Evolutionary conservation across 2,888 invertebrate species (phyloP).

Genomic region (Drosophila neonasuta): DNA sequence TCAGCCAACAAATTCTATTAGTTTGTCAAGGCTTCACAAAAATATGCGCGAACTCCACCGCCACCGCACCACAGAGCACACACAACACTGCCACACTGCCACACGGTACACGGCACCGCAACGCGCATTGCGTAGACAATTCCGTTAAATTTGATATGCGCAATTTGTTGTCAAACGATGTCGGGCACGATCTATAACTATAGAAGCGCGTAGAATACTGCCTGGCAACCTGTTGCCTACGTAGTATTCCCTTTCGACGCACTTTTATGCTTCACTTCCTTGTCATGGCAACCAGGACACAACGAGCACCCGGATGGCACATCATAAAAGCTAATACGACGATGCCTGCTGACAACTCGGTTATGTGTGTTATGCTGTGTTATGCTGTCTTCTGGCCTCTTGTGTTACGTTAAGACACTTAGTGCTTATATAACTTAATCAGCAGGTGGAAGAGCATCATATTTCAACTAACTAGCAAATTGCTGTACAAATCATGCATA

Average conservation of each 20-base stretch:
- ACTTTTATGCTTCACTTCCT: constrained; percentile 44
- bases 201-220: constrained; percentile 10
- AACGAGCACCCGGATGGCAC: constrained; percentile 27
- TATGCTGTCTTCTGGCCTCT: background rate
- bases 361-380: constrained; percentile 16
- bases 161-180: constrained; percentile 72
- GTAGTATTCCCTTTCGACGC: constrained; percentile 38
- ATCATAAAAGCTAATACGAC: constrained; percentile 62
- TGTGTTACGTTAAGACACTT: constrained; percentile 34
- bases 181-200: constrained; percentile 51
- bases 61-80: background rate
- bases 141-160: constrained; percentile 76
- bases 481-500: constrained; percentile 17
- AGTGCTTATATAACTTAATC: constrained; percentile 55
- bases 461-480: constrained; percentile 48
- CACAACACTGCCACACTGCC: background rate
- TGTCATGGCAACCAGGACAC: constrained; percentile 25
- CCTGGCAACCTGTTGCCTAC: constrained; percentile 53
- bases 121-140: constrained; percentile 57
- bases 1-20: constrained; percentile 72
- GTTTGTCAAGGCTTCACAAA: constrained; percentile 62
- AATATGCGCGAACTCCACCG: constrained; percentile 26
- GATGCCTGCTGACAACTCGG: constrained; percentile 46
- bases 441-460: constrained; percentile 36
- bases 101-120: constrained; percentile 10